Base-by-base conservation (phyloP, 2,113 vertebrate species). In the Oncorhynchus kisutch region DNA sequence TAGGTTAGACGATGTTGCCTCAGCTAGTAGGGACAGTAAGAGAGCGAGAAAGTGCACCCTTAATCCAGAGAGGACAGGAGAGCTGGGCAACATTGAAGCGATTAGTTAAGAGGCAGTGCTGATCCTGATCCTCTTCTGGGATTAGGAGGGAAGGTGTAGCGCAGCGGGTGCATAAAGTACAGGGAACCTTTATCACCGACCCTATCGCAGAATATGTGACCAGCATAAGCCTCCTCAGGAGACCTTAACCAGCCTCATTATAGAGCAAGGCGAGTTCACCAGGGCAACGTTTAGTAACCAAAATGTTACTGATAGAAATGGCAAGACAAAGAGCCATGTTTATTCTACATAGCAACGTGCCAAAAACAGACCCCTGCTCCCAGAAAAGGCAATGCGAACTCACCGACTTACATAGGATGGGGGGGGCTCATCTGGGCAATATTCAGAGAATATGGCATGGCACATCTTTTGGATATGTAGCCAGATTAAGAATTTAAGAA, bases 91-190 rank as follows among this genome's bases (percentile, higher is more conserved):
- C 73, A 78, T 75, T 78, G 57, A 81, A 54, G 71, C 76, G 79
- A 86, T 83, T 77, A 81, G 54, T n/a, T n/a, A 69, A 84, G 31
- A n/a, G 24, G 59, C 71, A 68, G 59, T 60, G 8, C 11, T 12
- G 60, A 78, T 59, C 68, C 71, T 86, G 84, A 85, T 88, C 84
- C 73, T 1, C 11, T 45, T 60, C 75, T 74, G 67, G 60, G 76
- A 84, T 87, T 74, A 83, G 71, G 51, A 72, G 25, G 24, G 31
- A 73, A 73, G 78, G 80, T 57, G 4, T 67, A 60, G 77, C 64
- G 11, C 57, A 14, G 74, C 72, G 74, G 39, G 68, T 62, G 59
- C 51, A 2, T n/a, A 22, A 22, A 24, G n/a, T 2, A 62, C 59
- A 62, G 24, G 59, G 59, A 8, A n/a, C 59, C n/a, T 20, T 62